Percentiles rank a stretch among this genome's conserved stretches.
These are phyloP conservation scores for Nyctibius grandis DNA, from an alignment of 2,797 vertebrate species.

Conservation along the genomic window DNA sequence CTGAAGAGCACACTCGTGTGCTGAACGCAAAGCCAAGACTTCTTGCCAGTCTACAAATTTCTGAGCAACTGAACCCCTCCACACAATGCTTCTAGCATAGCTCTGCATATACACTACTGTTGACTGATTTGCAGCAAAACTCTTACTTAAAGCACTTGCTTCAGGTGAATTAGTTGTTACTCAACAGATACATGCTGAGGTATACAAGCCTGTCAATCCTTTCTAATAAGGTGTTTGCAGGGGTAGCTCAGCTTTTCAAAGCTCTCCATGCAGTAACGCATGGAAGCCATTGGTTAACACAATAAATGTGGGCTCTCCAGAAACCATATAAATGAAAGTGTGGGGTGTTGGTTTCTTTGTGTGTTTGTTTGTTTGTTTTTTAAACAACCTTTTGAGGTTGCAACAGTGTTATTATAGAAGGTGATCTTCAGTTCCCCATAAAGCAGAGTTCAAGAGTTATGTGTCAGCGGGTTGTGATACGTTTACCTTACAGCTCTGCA, in stretches of 20 bases:
- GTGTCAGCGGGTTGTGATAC: background rate
- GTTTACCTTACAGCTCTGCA: slow-evolving; percentile 95
- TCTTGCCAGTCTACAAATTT: background rate
- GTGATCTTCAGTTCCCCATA: background rate
- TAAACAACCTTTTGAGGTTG: background rate
- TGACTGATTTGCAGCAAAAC: background rate
- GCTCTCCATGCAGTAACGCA: background rate
- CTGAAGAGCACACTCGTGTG: background rate
- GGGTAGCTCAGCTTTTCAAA: background rate
- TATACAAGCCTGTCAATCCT: background rate
- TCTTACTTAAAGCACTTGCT: background rate
- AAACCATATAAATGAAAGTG: background rate
- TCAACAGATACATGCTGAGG: background rate
- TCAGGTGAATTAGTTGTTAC: background rate
- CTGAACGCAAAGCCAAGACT: background rate
- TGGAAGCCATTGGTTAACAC: background rate
- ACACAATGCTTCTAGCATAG: background rate
- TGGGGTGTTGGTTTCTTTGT: fast-evolving
- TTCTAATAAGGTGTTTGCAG: background rate
- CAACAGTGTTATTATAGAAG: background rate
- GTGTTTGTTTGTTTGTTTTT: no score
- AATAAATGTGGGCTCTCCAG: background rate
- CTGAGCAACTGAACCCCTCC: background rate
- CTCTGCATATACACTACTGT: background rate
- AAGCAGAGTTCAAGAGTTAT: background rate